These are phyloP conservation scores for Antennarius striatus DNA, from an alignment of 2,113 vertebrate genomes.

Conservation along the genomic window DNA sequence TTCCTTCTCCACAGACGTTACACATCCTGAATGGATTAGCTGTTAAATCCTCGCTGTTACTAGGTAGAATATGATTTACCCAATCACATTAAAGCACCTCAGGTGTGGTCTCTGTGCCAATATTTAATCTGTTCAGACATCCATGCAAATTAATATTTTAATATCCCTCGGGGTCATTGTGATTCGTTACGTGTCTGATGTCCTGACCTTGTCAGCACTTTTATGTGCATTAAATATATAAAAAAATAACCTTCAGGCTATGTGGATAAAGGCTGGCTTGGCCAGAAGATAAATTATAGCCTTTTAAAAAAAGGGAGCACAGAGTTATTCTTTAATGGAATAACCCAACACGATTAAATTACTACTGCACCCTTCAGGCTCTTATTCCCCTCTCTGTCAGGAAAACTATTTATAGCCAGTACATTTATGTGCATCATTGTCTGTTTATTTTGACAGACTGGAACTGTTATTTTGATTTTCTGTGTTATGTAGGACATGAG, in stretches of 20 bases:
- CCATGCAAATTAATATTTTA: constrained; percentile 69
- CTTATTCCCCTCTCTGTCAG: neutral
- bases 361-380: neutral
- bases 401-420: neutral
- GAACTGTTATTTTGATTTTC: constrained; percentile 59
- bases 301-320: constrained; percentile 1
- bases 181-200: constrained; percentile 8
- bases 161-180: constrained; percentile 30
- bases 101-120: constrained; percentile 49
- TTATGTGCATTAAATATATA: neutral
- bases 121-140: constrained; percentile 58
- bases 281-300: no score
- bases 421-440: constrained; percentile 7
- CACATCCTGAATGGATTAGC: neutral
- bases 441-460: constrained; percentile 57
- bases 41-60: constrained; percentile 28
- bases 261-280: no score
- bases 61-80: constrained; percentile 39
- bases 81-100: constrained; percentile 34
- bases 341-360: neutral
- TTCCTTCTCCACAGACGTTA: neutral
- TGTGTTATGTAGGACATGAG: constrained; percentile 33
- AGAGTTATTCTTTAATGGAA: constrained; percentile 10
- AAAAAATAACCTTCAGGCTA: neutral
- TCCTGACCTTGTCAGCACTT: constrained; percentile 18